Evolutionary conservation across 2,797 vertebrate genomes (phyloP), one percentile per base, ranked within the genome.

Genomic region (Botia kubotai): DNA sequence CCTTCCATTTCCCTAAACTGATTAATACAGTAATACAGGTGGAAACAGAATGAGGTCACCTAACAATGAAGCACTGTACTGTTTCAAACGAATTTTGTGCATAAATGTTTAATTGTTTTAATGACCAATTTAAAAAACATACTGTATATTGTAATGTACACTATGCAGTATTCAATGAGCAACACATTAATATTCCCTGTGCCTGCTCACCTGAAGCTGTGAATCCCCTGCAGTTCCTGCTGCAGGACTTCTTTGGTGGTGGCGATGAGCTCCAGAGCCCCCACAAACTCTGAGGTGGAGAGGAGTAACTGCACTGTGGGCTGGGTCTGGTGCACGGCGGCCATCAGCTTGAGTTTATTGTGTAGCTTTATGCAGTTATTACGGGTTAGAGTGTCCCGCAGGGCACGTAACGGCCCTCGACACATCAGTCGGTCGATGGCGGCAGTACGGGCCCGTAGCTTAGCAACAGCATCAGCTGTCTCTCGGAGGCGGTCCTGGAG

Each of bases 191-290:
- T 11, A 43, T 11, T 43, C 8, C 39, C 7, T 43, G 66, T 72
- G 67, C 33, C 10, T 58, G 57, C 10, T 33, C 29, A 84, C 79
- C 82, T 82, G 58, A 85, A 84, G 67, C 83, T 83, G 79, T 85
- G 86, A 86, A 99, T 92, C 7, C 97, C 97, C 92, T 98, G 98
- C 81, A 99, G 96, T 89, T 99, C 98, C 90, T 98, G 98, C 92
- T 98, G 97, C 87, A 99, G 93, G 84, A 99, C 97, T 86, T 99
- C 98, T 88, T 99, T 98, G 0, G 97, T 99, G 84, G 98, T 99
- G 88, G 95, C 93, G 92, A 99, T 99, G 86, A 99, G 96, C 92
- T 99, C 98, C 91, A 99, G 93, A 4, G 98, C 98, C 2, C 97
- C 97, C 29, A 98, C 97, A 36, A 98, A 99, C 91, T 99, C 98